These are phyloP conservation scores for Lysandra bellargus DNA, from an alignment of 2,888 invertebrate species.

Conservation along the genomic window DNA sequence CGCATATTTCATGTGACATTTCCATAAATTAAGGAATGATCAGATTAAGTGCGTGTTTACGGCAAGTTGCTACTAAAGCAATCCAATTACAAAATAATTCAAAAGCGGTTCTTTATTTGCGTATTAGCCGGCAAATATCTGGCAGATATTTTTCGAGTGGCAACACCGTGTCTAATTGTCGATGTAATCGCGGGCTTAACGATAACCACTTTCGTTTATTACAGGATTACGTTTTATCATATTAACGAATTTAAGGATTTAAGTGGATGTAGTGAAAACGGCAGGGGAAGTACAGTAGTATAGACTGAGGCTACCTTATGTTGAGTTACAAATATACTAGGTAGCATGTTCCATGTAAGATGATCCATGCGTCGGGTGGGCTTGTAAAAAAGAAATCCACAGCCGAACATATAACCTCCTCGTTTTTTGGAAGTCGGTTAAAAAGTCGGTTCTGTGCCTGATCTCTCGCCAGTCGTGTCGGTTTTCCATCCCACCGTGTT, in stretches of 20 bases:
- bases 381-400: no score
- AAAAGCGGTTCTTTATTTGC: background rate
- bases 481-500: no score
- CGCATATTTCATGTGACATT: background rate
- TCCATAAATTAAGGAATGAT: background rate
- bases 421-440: no score
- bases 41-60: background rate
- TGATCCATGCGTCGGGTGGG: no score
- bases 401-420: no score
- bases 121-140: background rate
- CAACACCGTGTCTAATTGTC: constrained; percentile 3
- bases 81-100: background rate
- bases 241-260: background rate
- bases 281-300: background rate
- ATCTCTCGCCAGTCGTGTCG: no score
- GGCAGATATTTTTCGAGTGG: background rate
- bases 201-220: constrained; percentile 16
- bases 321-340: no score
- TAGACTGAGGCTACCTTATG: no score
- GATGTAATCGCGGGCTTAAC: background rate
- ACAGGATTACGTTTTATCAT: background rate
- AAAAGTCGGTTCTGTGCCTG: no score
- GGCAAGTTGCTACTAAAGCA: background rate
- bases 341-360: no score
- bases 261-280: background rate